Conservation (phyloP, 2,888 invertebrate species). For the Oithona nana region DNA sequence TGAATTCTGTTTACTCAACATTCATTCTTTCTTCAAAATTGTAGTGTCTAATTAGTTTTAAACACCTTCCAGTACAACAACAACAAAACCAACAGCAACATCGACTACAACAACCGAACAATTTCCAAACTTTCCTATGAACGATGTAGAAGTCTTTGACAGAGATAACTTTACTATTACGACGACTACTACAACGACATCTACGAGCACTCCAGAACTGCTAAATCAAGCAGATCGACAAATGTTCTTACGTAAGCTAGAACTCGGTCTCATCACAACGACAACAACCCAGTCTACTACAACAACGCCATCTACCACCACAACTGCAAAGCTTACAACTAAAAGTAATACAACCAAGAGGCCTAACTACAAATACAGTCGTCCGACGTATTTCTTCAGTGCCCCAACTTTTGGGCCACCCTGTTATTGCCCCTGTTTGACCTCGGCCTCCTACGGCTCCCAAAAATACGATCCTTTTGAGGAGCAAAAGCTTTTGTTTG, state of each 20-base stretch:
- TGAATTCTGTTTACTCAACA: no score
- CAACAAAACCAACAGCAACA: no score
- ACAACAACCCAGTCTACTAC: background rate
- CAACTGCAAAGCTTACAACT: background rate
- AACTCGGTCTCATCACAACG: background rate
- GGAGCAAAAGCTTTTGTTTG: background rate
- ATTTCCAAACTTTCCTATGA: no score
- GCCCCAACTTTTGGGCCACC: background rate
- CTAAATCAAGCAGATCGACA: background rate
- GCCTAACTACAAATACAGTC: background rate
- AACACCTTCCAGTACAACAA: no score
- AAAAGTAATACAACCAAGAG: background rate
- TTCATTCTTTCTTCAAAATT: no score
- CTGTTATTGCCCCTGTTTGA: background rate
- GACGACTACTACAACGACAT: background rate
- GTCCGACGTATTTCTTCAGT: background rate
- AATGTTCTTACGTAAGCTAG: no score
- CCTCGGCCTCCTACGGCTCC: background rate
- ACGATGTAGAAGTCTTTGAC: no score
- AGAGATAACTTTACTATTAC: no score
- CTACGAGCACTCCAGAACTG: background rate
- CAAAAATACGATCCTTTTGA: background rate
- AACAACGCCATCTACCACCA: background rate
- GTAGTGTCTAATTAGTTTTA: no score
- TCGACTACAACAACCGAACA: no score